These are phyloP conservation scores for Illadopsis cleaveri DNA, from an alignment of 2,113 vertebrate genomes.

Conservation along the genomic window DNA sequence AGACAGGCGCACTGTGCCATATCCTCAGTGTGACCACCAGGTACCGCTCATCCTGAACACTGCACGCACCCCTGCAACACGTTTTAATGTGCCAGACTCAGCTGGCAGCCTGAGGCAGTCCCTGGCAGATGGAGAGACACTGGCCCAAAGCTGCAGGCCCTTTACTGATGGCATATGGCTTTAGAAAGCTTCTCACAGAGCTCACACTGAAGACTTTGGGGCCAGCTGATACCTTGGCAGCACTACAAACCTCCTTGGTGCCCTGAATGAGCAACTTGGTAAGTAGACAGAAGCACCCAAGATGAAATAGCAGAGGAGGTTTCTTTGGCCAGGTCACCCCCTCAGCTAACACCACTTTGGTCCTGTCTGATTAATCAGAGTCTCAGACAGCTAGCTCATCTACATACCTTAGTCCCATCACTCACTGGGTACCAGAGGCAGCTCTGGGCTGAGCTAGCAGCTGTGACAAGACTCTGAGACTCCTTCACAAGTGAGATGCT, in stretches of 20 bases:
- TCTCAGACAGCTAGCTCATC: neutral
- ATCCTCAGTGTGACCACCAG: accelerated
- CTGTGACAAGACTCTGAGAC: neutral
- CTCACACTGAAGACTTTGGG: neutral
- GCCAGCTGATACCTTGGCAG: neutral
- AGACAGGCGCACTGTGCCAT: accelerated
- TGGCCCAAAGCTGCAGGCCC: neutral
- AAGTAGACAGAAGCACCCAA: neutral
- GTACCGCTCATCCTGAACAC: no score
- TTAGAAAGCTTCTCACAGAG: neutral
- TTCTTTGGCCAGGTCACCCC: neutral
- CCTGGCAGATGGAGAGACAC: neutral
- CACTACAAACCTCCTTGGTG: neutral
- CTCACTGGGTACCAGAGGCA: neutral
- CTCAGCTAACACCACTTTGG: neutral
- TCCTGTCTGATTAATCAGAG: neutral
- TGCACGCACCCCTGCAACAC: no score
- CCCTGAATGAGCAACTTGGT: neutral
- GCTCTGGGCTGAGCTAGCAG: neutral
- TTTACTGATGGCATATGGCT: neutral
- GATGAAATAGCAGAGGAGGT: neutral
- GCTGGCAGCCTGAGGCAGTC: neutral
- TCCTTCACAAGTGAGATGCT: neutral
- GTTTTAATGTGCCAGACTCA: neutral
- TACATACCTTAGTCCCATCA: neutral